A percentile compares a stretch with the other conserved stretches of the same genome.
These are phyloP conservation scores for Pangasius sanitwongsei DNA, from an alignment of 2,797 vertebrate species.

Conservation along the genomic window DNA sequence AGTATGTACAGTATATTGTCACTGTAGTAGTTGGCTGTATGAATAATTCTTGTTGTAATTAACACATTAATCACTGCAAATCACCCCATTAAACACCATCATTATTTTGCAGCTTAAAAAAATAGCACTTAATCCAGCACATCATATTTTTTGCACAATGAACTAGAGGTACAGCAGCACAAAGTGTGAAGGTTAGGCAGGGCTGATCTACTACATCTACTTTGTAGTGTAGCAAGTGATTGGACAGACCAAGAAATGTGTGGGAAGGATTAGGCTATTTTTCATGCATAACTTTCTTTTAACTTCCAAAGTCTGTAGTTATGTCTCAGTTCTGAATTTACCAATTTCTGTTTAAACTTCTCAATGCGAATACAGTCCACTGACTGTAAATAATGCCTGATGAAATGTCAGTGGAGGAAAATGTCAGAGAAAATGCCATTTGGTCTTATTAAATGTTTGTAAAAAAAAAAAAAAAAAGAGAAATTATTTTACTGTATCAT, in stretches of 20 bases:
- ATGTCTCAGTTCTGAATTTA: neutral
- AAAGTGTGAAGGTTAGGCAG: neutral
- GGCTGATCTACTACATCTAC: neutral
- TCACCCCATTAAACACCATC: neutral
- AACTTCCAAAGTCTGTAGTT: neutral
- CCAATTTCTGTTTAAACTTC: neutral
- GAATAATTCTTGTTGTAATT: neutral
- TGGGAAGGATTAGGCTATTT: neutral
- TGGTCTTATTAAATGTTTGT: neutral
- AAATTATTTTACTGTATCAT: neutral
- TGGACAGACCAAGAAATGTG: neutral
- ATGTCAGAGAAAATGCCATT: neutral
- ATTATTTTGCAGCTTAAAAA: neutral
- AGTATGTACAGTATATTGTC: neutral
- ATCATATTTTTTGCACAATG: neutral
- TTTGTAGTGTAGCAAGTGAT: neutral
- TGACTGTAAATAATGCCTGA: neutral
- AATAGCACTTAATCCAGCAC: neutral
- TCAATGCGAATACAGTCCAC: neutral
- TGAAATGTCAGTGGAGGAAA: neutral
- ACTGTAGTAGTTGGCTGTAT: neutral
- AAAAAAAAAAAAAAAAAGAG: neutral
- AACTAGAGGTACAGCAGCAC: neutral
- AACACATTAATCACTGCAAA: slow-evolving; percentile 4
- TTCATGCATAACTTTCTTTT: neutral